Base-by-base conservation (phyloP, 2,113 vertebrate genomes). In the Oncorhynchus nerka region DNA sequence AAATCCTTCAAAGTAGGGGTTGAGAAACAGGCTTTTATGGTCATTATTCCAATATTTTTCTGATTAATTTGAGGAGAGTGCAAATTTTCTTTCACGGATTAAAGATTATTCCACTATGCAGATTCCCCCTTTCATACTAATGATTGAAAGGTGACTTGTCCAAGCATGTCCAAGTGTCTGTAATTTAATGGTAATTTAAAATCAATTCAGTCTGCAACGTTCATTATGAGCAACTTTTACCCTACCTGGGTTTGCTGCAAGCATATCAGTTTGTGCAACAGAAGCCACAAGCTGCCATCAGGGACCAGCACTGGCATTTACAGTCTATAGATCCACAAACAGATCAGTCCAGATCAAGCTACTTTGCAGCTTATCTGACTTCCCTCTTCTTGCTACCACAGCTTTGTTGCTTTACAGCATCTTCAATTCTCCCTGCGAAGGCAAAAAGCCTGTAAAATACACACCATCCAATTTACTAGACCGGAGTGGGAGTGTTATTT, bases 131-230 rank as follows among this genome's bases (percentile, higher is more conserved):
- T 15, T 57, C 13, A 57, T 57, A 19, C 55, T 19, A 57, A 57
- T 57, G 55, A 57, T 7, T 57, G 55, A 57, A 20, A 57, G 55
- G 19, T 57, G 55, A 57, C 55, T 57, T 57, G 13, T 57, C 20
- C 13, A 45, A 57, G 55, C 55, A 45, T 9, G 39, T 45, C 55
- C 55, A 57, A 57, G 55, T 20, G 13, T 83, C 75, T 79, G 80
- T 77, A 85, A 83, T 85, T 81, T 79, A 82, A 89, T 88, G 85
- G 74, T 74, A 76, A 86, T 88, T 82, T 84, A 81, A 75, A 26
- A n/a, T 82, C 65, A 83, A 11, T 89, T 89, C 84, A 85, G 76
- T 82, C 71, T 76, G 74, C 62, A 65, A 57, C 57, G 70, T 75
- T 86, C 39, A 45, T 45, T 45, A 45, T 12, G 39, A 45, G 39